These are phyloP conservation scores for Smittia aterrima DNA, from an alignment of 2,888 invertebrate genomes.

Conservation along the genomic window DNA sequence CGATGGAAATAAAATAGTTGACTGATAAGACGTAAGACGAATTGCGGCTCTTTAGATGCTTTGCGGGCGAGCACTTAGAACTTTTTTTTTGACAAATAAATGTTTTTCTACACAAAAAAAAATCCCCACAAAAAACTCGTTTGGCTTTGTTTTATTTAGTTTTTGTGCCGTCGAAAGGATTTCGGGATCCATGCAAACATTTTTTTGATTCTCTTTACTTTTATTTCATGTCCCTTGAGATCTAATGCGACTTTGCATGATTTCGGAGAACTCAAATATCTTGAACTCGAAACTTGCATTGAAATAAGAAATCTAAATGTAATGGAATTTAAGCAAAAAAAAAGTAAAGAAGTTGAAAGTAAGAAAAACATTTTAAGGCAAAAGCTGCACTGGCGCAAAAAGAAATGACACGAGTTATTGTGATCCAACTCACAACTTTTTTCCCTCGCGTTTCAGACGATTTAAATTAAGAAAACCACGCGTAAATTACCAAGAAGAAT, in stretches of 20 bases:
- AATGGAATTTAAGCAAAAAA: slow-evolving; percentile 14
- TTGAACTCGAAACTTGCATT: slow-evolving; percentile 16
- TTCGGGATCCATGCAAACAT: too few relatives aligned
- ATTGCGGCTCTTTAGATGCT: slow-evolving; percentile 22
- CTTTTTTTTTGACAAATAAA: slow-evolving; percentile 29
- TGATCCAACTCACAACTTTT: slow-evolving; percentile 3
- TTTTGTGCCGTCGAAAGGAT: too few relatives aligned
- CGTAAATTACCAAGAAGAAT: slow-evolving; percentile 4
- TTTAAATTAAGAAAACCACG: slow-evolving; percentile 11
- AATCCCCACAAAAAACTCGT: background rate
- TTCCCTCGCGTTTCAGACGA: slow-evolving; percentile 13
- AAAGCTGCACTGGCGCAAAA: slow-evolving; percentile 11
- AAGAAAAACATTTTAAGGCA: slow-evolving; percentile 25
- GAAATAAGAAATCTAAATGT: slow-evolving; percentile 31
- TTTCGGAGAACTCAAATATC: background rate
- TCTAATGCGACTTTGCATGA: background rate
- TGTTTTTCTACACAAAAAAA: slow-evolving; percentile 35
- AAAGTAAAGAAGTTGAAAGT: slow-evolving; percentile 26
- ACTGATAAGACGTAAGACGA: slow-evolving; percentile 24
- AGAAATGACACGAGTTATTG: slow-evolving; percentile 38
- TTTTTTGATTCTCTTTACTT: background rate
- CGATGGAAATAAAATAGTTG: slow-evolving; percentile 2
- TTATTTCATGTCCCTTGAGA: background rate
- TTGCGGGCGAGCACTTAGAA: slow-evolving; percentile 27
- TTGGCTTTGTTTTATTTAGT: slow-evolving; percentile 2